These are phyloP conservation scores for Calypte anna DNA, from an alignment of 2,113 vertebrate genomes.

Conservation along the genomic window DNA sequence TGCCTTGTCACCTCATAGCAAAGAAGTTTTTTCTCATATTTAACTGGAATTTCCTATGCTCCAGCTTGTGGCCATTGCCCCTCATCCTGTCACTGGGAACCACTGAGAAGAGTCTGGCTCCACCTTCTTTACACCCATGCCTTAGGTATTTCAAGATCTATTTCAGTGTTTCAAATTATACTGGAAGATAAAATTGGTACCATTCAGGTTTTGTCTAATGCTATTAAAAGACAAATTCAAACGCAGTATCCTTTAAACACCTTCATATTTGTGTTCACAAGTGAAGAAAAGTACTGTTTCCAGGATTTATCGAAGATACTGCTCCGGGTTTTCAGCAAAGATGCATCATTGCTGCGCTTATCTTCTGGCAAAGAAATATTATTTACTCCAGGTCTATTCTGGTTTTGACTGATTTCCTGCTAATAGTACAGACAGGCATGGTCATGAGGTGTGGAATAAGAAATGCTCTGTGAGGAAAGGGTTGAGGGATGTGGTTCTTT, in stretches of 20 bases:
- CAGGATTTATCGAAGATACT: conserved; percentile 77
- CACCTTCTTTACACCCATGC: no score
- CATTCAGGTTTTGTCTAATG: conserved; percentile 77
- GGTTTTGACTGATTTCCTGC: neutral
- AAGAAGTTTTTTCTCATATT: no score
- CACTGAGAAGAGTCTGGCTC: no score
- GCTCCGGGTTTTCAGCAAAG: conserved; percentile 75
- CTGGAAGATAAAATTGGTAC: conserved; percentile 76
- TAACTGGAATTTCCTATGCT: no score
- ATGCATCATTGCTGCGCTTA: conserved; percentile 12
- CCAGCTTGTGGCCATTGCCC: no score
- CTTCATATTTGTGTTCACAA: conserved; percentile 72
- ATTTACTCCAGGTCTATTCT: neutral
- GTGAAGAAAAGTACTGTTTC: conserved; percentile 84
- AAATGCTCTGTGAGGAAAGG: neutral
- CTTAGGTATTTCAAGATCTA: no score
- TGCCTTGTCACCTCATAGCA: no score
- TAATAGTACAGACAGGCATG: conserved; percentile 1
- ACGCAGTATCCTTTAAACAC: conserved; percentile 75
- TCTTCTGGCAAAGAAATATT: neutral
- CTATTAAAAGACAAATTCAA: conserved; percentile 85
- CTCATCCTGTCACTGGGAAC: no score
- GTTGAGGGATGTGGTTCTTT: neutral
- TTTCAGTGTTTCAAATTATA: conserved; percentile 75
- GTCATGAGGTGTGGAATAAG: conserved; percentile 1